Percentiles rank a stretch among this genome's conserved stretches.
phyloP scores from a whole-genome alignment of 2,797 vertebrate genomes.

The Mormyrus hasselquistii region DNA sequence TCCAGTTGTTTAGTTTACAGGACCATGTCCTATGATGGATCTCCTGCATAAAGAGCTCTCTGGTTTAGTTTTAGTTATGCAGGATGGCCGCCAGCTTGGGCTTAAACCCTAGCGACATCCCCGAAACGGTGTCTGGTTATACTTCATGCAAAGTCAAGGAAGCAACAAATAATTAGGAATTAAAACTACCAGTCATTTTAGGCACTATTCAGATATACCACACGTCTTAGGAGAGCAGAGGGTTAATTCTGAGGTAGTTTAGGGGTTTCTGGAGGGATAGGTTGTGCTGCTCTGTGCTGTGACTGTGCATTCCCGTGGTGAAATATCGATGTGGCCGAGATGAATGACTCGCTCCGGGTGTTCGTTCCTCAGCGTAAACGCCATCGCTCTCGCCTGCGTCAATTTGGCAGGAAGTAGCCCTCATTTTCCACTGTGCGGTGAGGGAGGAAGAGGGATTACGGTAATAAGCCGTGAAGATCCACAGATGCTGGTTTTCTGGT shows the following conservation, averaged over 20 bases:
- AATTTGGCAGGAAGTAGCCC: neutral
- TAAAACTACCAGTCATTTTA: neutral
- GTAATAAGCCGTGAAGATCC: neutral
- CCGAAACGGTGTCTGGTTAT: neutral
- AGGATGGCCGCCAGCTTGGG: neutral
- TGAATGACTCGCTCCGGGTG: neutral
- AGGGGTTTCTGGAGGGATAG: neutral
- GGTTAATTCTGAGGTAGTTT: neutral
- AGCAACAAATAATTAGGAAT: neutral
- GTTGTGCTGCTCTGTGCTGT: neutral
- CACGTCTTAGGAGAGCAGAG: neutral
- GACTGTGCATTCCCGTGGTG: neutral
- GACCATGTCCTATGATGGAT: neutral
- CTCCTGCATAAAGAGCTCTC: neutral
- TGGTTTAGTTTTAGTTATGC: neutral
- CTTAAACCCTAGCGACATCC: neutral
- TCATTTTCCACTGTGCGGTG: neutral
- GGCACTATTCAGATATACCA: neutral
- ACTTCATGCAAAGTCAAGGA: neutral
- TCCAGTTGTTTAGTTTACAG: neutral
- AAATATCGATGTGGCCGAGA: neutral
- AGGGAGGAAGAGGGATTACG: slow-evolving; percentile 2
- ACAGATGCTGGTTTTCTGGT: neutral
- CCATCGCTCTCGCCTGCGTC: neutral
- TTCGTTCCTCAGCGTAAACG: neutral